These are phyloP conservation scores for Sciurus niger DNA, from an alignment of 2,113 vertebrate species.

Conservation along the genomic window DNA sequence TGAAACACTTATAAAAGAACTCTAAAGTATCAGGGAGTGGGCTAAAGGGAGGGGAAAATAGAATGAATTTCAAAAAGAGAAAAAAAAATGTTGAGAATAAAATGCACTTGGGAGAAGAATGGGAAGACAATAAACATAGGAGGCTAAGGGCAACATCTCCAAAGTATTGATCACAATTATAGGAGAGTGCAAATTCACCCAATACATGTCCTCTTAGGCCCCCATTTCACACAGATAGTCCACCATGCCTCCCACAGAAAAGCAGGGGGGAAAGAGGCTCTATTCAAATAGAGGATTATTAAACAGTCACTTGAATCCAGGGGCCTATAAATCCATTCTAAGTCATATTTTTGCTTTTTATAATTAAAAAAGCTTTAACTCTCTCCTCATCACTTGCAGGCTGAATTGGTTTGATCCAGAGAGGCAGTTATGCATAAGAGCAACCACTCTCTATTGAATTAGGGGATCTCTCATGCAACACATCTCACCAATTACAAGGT, in stretches of 20 bases:
- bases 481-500: conserved; percentile 91
- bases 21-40: neutral
- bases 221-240: neutral
- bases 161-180: neutral
- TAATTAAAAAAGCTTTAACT: conserved; percentile 87
- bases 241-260: neutral
- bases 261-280: conserved; percentile 31
- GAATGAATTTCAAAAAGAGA: conserved; percentile 15
- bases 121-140: neutral
- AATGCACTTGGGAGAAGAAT: neutral
- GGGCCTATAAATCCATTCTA: conserved; percentile 76
- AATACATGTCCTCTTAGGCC: neutral
- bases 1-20: neutral
- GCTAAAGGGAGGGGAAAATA: neutral
- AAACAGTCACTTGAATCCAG: conserved; percentile 59
- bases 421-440: conserved; percentile 89
- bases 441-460: conserved; percentile 89
- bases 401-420: conserved; percentile 88
- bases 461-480: conserved; percentile 89
- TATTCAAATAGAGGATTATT: conserved; percentile 60
- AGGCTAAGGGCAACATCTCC: neutral
- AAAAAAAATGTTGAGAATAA: neutral
- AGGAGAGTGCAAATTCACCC: neutral
- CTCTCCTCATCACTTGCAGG: conserved; percentile 83
- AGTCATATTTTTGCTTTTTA: conserved; percentile 84